Evolutionary conservation across 2,797 vertebrate genomes (phyloP).

Genomic region (Amazona ochrocephala): DNA sequence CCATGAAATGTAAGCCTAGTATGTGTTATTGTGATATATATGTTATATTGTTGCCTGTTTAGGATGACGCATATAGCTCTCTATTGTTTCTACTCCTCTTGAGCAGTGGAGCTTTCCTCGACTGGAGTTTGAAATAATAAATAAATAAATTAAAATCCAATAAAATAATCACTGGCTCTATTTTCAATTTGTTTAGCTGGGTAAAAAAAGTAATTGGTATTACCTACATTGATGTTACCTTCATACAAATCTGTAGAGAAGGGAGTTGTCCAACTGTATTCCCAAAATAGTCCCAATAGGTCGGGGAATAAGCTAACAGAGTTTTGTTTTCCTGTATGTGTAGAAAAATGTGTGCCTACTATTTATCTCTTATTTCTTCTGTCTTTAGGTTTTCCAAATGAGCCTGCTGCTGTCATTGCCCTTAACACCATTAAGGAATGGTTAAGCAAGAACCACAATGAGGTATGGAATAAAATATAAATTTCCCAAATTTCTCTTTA

Average conservation of each 20-base stretch:
- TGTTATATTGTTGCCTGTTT: neutral
- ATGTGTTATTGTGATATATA: neutral
- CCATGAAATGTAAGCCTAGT: neutral
- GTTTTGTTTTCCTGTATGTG: neutral
- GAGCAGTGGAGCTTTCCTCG: neutral
- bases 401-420: constrained; percentile 92
- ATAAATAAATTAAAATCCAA: neutral
- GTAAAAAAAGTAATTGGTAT: neutral
- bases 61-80: neutral
- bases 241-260: neutral
- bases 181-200: neutral
- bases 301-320: neutral
- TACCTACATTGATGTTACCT: neutral
- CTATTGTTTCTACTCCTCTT: neutral
- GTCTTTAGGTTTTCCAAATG: constrained; percentile 92
- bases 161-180: neutral
- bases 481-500: neutral
- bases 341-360: neutral
- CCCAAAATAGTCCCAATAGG: neutral
- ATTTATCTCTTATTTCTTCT: constrained; percentile 32
- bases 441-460: constrained; percentile 87
- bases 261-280: neutral
- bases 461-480: constrained; percentile 80
- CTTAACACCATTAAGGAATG: constrained; percentile 90
- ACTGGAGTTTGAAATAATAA: neutral